Conservation (phyloP, 2,888 invertebrate genomes). For the Melinopterus prodromus region DNA sequence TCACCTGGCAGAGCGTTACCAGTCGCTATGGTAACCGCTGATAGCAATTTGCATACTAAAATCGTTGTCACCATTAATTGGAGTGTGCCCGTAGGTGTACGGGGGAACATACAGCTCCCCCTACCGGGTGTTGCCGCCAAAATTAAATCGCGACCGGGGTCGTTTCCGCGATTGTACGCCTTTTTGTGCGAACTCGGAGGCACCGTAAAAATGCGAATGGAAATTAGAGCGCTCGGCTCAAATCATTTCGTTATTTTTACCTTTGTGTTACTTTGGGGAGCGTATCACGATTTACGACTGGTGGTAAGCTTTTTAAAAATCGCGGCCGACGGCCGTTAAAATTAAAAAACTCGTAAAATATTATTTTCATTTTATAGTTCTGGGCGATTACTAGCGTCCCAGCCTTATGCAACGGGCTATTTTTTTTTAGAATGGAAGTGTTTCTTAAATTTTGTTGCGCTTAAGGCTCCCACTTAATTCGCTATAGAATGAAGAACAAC, state of each 20-base stretch:
- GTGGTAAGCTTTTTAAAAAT: background rate
- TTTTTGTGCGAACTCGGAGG: background rate
- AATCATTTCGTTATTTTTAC: background rate
- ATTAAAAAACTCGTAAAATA: background rate
- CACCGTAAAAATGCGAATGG: background rate
- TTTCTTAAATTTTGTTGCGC: no score
- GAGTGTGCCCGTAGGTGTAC: constrained; percentile 46
- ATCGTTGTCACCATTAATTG: constrained; percentile 55
- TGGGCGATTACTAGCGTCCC: no score
- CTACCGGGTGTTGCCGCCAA: background rate
- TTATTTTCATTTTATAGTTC: background rate
- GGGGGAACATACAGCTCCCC: background rate
- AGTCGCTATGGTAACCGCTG: constrained; percentile 52
- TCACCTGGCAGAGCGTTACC: constrained; percentile 49
- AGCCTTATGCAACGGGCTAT: no score
- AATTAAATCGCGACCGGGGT: background rate
- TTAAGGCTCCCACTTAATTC: no score
- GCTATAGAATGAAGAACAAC: no score
- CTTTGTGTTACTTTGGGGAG: background rate
- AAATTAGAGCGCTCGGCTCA: background rate
- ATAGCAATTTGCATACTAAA: constrained; percentile 56
- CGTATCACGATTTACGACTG: background rate
- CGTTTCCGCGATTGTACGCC: background rate
- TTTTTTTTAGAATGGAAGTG: no score
- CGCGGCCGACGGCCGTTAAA: background rate